Evolutionary conservation across 1,140 invertebrate genomes (phyloP), one percentile per base, ranked within the genome.

Genomic region (Tetraneura akinire): DNA sequence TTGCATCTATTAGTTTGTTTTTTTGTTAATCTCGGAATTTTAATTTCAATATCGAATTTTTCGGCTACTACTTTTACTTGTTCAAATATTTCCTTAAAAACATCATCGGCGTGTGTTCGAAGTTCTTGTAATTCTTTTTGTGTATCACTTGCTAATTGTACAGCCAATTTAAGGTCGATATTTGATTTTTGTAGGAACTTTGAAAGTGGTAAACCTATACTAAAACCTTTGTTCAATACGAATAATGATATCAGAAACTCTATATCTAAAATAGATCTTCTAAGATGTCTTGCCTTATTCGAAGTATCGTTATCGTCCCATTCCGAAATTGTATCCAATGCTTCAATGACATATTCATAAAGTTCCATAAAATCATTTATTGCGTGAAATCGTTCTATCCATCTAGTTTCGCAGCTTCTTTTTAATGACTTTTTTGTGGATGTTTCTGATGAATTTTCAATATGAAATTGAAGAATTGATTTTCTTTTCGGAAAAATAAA

Each of bases 21-120:
- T 53, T 53, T 53, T 53, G 51, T 3, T 53, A 53, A 53, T 53
- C 51, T 53, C 51, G 51, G 51, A 53, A 53, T 53, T 53, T 53
- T 53, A 60, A n/a, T n/a, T n/a, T n/a, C n/a, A n/a, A n/a, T n/a
- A n/a, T n/a, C n/a, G n/a, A n/a, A n/a, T n/a, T n/a, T n/a, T n/a
- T n/a, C n/a, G n/a, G n/a, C n/a, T n/a, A n/a, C n/a, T n/a, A n/a
- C n/a, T n/a, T n/a, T n/a, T n/a, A n/a, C n/a, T n/a, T n/a, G n/a
- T n/a, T n/a, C n/a, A n/a, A n/a, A n/a, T n/a, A n/a, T n/a, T n/a
- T n/a, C n/a, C n/a, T n/a, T n/a, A n/a, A n/a, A n/a, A n/a, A n/a
- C n/a, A n/a, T n/a, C n/a, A n/a, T n/a, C n/a, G n/a, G n/a, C n/a
- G n/a, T n/a, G n/a, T n/a, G n/a, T n/a, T n/a, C n/a, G n/a, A n/a